Conservation (phyloP, 2,888 invertebrate genomes). For the Belgica antarctica region DNA sequence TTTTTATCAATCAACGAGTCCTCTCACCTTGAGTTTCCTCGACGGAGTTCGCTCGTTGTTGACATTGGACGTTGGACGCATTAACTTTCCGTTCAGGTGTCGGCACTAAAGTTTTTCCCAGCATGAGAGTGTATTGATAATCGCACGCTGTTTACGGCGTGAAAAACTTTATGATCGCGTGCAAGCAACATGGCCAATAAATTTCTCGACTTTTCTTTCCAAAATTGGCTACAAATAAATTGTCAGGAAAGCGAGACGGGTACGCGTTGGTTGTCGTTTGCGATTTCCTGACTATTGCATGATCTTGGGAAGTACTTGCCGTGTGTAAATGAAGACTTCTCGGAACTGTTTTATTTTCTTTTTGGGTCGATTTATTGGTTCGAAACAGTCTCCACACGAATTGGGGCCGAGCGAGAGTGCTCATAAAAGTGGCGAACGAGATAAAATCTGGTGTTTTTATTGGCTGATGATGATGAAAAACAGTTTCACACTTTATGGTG, state of each 20-base stretch:
- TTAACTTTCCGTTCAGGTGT: background rate
- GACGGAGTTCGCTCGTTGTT: background rate
- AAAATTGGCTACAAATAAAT: too few species aligned
- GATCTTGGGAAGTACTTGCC: too few species aligned
- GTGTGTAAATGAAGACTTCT: constrained; percentile 1
- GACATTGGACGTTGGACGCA: background rate
- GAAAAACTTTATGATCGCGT: constrained; percentile 15
- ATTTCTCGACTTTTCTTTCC: constrained; percentile 5
- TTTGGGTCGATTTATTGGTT: background rate
- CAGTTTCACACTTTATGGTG: constrained; percentile 2
- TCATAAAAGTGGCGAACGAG: background rate
- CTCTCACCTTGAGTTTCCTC: constrained; percentile 13
- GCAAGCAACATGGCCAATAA: constrained; percentile 29
- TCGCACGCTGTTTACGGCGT: constrained; percentile 18
- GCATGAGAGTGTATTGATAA: background rate
- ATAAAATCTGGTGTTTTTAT: constrained; percentile 7
- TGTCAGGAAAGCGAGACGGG: too few species aligned
- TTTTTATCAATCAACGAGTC: constrained; percentile 15
- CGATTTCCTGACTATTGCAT: background rate
- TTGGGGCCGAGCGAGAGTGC: background rate
- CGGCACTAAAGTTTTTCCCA: background rate
- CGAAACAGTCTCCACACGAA: background rate
- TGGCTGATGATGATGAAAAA: background rate
- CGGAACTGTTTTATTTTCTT: background rate
- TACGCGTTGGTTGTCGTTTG: constrained; percentile 1